phyloP scores from a whole-genome alignment of 2,888 invertebrate genomes.

The Catonia carolina region DNA sequence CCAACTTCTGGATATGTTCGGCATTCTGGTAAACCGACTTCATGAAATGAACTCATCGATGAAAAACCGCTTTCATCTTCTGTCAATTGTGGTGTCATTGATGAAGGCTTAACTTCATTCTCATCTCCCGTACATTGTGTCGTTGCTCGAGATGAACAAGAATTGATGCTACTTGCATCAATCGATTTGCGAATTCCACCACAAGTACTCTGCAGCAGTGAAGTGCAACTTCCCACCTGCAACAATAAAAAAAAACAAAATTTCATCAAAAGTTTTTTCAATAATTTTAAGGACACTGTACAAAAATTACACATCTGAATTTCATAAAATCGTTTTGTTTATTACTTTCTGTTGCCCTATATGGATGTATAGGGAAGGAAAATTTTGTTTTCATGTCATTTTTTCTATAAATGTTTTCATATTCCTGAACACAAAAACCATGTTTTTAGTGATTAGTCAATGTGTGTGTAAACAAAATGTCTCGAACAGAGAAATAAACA shows the following conservation, averaged over 20 bases:
- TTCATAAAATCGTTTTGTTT: too few species aligned
- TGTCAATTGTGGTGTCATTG: slow-evolving; percentile 36
- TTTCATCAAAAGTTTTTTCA: neutral
- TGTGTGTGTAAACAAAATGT: too few species aligned
- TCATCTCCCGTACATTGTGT: slow-evolving; percentile 20
- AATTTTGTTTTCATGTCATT: too few species aligned
- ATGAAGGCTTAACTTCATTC: slow-evolving; percentile 32
- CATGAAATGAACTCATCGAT: slow-evolving; percentile 78
- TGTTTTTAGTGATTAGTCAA: too few species aligned
- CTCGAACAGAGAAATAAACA: too few species aligned
- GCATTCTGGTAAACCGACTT: slow-evolving; percentile 42
- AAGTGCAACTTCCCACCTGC: slow-evolving; percentile 35
- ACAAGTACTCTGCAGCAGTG: slow-evolving; percentile 31
- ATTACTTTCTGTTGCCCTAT: too few species aligned
- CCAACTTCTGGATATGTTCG: slow-evolving; percentile 35
- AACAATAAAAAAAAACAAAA: neutral
- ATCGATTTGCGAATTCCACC: slow-evolving; percentile 26
- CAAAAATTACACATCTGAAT: too few species aligned
- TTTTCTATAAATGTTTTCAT: too few species aligned
- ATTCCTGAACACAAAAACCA: too few species aligned
- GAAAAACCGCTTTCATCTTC: slow-evolving; percentile 84
- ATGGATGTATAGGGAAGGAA: too few species aligned
- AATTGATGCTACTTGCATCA: slow-evolving; percentile 20
- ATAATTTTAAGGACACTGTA: too few species aligned
- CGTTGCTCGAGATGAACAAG: slow-evolving; percentile 18